Evolutionary conservation across 2,797 vertebrate species (phyloP), one percentile per base, ranked within the genome.

Genomic region (Rhynchotus rufescens): DNA sequence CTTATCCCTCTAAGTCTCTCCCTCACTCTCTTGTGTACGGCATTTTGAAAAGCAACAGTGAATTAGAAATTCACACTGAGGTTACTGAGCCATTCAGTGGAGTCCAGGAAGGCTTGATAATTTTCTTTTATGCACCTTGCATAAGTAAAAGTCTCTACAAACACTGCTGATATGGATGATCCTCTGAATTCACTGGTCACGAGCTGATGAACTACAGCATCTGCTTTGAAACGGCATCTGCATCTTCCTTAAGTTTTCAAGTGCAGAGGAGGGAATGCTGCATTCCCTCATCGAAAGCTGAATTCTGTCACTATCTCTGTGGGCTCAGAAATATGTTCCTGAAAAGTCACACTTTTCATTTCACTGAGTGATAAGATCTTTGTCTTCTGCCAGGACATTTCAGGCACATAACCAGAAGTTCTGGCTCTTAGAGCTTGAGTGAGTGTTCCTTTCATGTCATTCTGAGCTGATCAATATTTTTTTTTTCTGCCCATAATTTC

Each of bases 401-500:
- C 73, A 86, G 81, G 81, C 81, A 78, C 45, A 72, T 84, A 73
- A 9, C 12, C 65, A 88, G 47, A 76, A 93, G 49, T 74, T 84
- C 54, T 91, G 75, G 13, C 49, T 91, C 77, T 80, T 34, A 1
- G 3, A 73, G 57, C 56, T 56, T 0, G 0, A 15, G 28, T 68
- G 80, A 59, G 19, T 52, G 62, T 28, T 65, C 84, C 36, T 25
- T 65, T 80, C 61, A 10, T 73, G 64, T 88, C 68, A 80, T 75
- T 56, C 71, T 10, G 75, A 86, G 57, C n/a, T 38, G 92, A 95
- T 56, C 51, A 88, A 94, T 91, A 88, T 91, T 73, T 60, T 79
- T 82, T 82, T 91, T 94, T 79, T 57, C 76, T 80, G 65, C 40
- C 44, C 82, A 17, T 88, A 90, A 90, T 93, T 94, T 91, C 75